Conservation (phyloP, 2,797 vertebrate species). For the Hippopotamyrus pictus region DNA sequence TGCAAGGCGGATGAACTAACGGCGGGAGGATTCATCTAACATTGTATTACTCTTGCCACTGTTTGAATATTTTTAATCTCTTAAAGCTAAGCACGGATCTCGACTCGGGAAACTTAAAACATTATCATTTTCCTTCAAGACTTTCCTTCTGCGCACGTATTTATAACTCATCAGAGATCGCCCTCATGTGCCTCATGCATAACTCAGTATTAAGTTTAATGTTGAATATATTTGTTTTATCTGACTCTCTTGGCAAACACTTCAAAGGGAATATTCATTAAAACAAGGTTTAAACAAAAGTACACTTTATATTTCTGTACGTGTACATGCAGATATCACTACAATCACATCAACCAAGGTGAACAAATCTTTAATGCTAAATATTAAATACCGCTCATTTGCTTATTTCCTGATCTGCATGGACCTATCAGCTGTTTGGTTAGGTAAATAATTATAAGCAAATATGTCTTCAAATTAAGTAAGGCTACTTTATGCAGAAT, state of each 20-base stretch:
- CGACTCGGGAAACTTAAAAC: slow-evolving; percentile 49
- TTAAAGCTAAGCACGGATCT: not conserved
- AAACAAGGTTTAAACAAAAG: not conserved
- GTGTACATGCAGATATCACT: not conserved
- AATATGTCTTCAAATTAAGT: not conserved
- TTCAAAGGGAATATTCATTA: slow-evolving; percentile 7
- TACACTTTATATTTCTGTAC: not conserved
- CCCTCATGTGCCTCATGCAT: slow-evolving; percentile 21
- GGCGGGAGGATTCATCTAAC: not conserved
- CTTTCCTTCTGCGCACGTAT: not conserved
- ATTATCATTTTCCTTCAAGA: slow-evolving; percentile 44
- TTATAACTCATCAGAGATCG: slow-evolving; percentile 24
- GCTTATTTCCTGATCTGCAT: not conserved
- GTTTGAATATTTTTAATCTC: not conserved
- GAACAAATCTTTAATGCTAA: not conserved
- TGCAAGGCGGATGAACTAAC: not conserved
- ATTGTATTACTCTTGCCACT: not conserved
- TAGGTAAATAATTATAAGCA: not conserved
- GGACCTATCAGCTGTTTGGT: not conserved
- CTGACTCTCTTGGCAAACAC: not conserved
- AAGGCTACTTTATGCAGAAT: not conserved
- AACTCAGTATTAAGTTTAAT: not conserved
- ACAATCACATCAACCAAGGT: not conserved
- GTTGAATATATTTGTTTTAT: not conserved
- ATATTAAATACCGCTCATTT: not conserved